Percentiles rank a stretch among this genome's conserved stretches.
Conservation (phyloP, 2,888 invertebrate genomes). For the Lordiphosa fenestrarum region DNA sequence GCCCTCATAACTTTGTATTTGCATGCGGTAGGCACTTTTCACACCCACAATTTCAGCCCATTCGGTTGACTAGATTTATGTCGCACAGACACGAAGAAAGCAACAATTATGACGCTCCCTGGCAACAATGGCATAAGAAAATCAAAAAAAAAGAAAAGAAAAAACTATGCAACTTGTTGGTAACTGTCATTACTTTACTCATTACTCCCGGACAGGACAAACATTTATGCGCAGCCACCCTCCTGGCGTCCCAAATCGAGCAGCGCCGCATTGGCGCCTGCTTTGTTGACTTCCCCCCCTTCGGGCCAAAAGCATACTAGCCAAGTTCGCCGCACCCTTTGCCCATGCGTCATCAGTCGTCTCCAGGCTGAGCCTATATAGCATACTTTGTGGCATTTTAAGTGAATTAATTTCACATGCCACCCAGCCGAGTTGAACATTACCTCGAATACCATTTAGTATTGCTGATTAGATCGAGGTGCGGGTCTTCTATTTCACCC, state of each 20-base stretch:
- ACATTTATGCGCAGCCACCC: conserved; percentile 41
- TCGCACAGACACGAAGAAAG: conserved; percentile 25
- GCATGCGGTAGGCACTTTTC: conserved; percentile 7
- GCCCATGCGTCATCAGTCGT: conserved; percentile 33
- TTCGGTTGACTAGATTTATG: conserved; percentile 29
- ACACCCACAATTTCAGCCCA: background rate
- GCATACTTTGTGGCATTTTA: conserved; percentile 61
- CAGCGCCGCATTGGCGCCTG: conserved; percentile 42
- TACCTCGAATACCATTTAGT: conserved; percentile 40
- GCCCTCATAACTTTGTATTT: conserved; percentile 7
- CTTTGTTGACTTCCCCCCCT: conserved; percentile 14
- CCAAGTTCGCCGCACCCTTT: conserved; percentile 34
- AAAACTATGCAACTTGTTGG: conserved; percentile 40
- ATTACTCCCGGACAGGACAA: conserved; percentile 41
- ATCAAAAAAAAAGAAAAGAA: background rate
- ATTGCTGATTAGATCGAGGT: conserved; percentile 36
- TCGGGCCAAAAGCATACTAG: background rate
- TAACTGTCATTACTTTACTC: conserved; percentile 49
- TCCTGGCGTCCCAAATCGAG: conserved; percentile 37
- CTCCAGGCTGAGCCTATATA: conserved; percentile 27
- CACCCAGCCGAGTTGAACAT: conserved; percentile 23
- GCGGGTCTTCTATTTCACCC: conserved; percentile 10
- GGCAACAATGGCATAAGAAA: conserved; percentile 2
- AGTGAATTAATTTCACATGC: conserved; percentile 64
- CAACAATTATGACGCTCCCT: conserved; percentile 40